phyloP scores from a whole-genome alignment of 2,113 vertebrate species.

The Ctenodactylus gundi region DNA sequence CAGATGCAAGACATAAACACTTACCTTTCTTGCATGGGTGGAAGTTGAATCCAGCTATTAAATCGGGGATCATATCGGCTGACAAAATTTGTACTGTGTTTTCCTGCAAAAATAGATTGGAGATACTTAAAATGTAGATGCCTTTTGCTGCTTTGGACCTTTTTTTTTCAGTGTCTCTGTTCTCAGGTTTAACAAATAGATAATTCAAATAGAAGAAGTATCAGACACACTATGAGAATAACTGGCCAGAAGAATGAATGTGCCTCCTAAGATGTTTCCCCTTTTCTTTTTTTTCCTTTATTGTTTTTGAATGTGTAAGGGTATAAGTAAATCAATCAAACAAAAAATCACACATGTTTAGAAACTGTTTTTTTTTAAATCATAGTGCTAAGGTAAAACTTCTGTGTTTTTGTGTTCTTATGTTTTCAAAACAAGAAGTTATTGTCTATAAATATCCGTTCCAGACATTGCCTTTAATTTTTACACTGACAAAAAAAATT shows the following conservation, averaged over 20 bases:
- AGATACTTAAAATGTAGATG: slow-evolving; percentile 73
- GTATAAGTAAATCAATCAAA: not conserved
- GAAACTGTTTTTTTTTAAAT: slow-evolving; percentile 24
- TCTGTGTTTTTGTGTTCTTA: slow-evolving; percentile 7
- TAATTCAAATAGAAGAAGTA: not conserved
- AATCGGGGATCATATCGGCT: slow-evolving; percentile 99
- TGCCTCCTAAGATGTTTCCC: not conserved
- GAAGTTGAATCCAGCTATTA: slow-evolving; percentile 99
- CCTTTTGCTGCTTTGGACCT: not conserved
- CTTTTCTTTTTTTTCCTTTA: not conserved
- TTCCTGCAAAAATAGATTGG: slow-evolving; percentile 91
- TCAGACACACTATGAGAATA: not conserved
- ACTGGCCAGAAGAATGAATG: not conserved
- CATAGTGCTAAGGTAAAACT: not conserved
- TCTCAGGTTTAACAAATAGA: not conserved
- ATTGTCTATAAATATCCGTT: slow-evolving; percentile 17
- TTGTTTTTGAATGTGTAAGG: slow-evolving; percentile 1
- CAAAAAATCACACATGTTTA: not conserved
- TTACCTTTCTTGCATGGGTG: slow-evolving; percentile 99
- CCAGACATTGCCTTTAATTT: not conserved
- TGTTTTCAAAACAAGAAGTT: slow-evolving; percentile 29
- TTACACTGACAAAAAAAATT: not conserved
- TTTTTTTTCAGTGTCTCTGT: not conserved
- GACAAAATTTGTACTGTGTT: slow-evolving; percentile 99
- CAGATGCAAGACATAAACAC: slow-evolving; percentile 60